These are phyloP conservation scores for Cottus gobio DNA, from an alignment of 2,113 vertebrate genomes.

Conservation along the genomic window DNA sequence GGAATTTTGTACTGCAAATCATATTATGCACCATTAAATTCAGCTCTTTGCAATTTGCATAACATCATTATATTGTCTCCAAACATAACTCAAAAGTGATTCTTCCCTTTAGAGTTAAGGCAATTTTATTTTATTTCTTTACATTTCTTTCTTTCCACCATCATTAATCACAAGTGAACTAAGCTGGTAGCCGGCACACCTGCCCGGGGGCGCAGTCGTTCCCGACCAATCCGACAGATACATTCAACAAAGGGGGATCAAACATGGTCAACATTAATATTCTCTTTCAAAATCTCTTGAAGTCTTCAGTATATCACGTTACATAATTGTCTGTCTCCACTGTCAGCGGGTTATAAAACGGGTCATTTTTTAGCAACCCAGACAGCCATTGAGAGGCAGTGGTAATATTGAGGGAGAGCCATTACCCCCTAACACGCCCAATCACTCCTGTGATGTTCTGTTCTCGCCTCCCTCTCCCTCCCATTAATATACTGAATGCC, in stretches of 20 bases:
- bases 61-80: conserved; percentile 11
- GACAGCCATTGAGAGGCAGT: background rate
- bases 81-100: background rate
- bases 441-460: conserved; percentile 11
- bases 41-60: conserved; percentile 24
- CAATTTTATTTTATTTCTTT: background rate
- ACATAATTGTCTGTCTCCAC: conserved; percentile 13
- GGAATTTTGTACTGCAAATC: conserved; percentile 35
- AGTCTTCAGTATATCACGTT: conserved; percentile 4
- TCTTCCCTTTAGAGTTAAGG: background rate
- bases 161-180: conserved; percentile 10
- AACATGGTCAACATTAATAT: conserved; percentile 30
- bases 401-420: background rate
- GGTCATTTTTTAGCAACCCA: background rate
- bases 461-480: background rate
- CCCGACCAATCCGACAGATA: background rate
- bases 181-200: background rate
- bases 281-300: conserved; percentile 20
- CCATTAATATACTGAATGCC: conserved; percentile 5
- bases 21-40: conserved; percentile 22
- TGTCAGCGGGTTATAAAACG: conserved; percentile 17
- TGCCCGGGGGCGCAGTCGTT: background rate
- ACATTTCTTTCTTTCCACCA: background rate
- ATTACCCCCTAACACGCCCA: conserved; percentile 11
- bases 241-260: conserved; percentile 10